These are phyloP conservation scores for Girardinus metallicus DNA, from an alignment of 2,797 vertebrate species.

Conservation along the genomic window DNA sequence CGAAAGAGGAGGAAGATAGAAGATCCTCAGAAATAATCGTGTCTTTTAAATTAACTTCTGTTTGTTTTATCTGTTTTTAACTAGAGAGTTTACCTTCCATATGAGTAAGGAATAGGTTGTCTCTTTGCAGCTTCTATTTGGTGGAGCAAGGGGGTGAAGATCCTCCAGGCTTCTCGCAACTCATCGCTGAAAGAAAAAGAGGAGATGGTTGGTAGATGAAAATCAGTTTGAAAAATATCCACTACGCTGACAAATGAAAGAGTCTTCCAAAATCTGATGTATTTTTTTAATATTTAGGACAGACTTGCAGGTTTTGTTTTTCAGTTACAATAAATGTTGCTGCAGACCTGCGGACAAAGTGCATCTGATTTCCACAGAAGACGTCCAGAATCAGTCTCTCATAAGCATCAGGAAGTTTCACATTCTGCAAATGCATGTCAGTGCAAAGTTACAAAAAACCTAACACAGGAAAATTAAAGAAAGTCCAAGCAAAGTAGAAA, in stretches of 20 bases:
- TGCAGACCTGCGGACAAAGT: constrained; percentile 89
- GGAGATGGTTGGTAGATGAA: background rate
- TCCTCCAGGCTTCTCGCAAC: constrained; percentile 90
- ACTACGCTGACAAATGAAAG: background rate
- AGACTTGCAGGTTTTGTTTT: background rate
- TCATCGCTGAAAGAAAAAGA: constrained; percentile 81
- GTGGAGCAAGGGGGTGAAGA: constrained; percentile 91
- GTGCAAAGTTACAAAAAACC: background rate
- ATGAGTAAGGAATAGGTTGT: constrained; percentile 83
- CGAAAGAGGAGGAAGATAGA: background rate
- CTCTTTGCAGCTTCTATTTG: constrained; percentile 83
- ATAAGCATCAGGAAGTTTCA: constrained; percentile 89
- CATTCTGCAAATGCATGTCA: constrained; percentile 71
- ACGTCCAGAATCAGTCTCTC: constrained; percentile 90
- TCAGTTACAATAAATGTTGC: background rate
- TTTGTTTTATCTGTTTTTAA: background rate
- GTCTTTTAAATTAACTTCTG: background rate
- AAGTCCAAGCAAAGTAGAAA: background rate
- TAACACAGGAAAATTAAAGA: background rate
- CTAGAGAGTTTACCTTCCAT: constrained; percentile 84
- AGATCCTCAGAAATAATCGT: background rate
- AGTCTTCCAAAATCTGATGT: background rate
- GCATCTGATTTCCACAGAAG: constrained; percentile 92
- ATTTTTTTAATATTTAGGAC: background rate
- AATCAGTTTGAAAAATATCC: background rate